Evolutionary conservation across 1,140 invertebrate species (phyloP), one percentile per base, ranked within the genome.

Genomic region (Drosophila repleta): DNA sequence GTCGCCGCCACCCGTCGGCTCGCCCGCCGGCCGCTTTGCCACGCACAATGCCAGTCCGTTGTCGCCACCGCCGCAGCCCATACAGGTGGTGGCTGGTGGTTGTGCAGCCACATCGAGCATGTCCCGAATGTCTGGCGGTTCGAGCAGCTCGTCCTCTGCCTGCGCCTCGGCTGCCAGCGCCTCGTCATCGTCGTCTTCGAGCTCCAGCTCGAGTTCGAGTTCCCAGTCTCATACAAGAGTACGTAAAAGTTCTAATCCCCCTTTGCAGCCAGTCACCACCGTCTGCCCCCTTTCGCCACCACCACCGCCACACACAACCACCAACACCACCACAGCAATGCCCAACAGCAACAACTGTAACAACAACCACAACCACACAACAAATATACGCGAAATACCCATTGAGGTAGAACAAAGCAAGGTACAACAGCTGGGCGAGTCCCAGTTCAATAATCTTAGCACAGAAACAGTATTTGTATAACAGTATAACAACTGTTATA

Each of bases 401-500:
- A 92, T 92, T 24, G 91, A 92, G 66, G 90, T 91, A 67, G 88
- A 90, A 70, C 85, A 89, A 57, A 91, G 79, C 69, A 83, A 90
- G 90, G 90, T 91, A 90, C 72, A 77, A 51, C 66, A 64, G 46
- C 39, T 46, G n/a, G n/a, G 13, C 13, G 17, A 3, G 15, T 2
- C 18, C 18, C 46, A 24, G 21, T 21, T 11, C 32, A 13, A 5
- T 24, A 37, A 21, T 32, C 32, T 35, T 35, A 35, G 32, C 32
- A 11, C 10, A 35, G 32, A 35, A 45, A 6, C 1, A 10, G 43
- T 21, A 46, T 32, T 15, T 3, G 37, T 39, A 39, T 35, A 53
- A 53, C 29, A 35, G 17, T 37, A 13, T 11, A 13, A 1, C 3
- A 48, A 52, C 32, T 41, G 11, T 63, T 15, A 39, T 39, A 15